phyloP scores from a whole-genome alignment of 2,113 vertebrate genomes.

The Charadrius vociferus region DNA sequence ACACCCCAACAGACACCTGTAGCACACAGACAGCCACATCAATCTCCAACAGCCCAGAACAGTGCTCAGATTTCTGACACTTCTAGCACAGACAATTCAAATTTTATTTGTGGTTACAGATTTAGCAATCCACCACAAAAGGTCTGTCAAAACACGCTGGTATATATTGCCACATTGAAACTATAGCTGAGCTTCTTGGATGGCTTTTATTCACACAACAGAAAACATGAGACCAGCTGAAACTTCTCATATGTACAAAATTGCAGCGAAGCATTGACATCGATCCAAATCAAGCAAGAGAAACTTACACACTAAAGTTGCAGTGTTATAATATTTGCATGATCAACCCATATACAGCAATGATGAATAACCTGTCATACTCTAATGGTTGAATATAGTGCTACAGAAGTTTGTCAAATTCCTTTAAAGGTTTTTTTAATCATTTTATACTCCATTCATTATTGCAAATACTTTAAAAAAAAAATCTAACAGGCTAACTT shows the following conservation, averaged over 20 bases:
- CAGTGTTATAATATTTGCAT: neutral
- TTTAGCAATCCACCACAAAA: neutral
- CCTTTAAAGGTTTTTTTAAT: neutral
- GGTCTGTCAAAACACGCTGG: neutral
- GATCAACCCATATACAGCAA: neutral
- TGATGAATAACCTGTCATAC: neutral
- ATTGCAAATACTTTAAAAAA: neutral
- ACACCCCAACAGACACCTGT: neutral
- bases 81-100: neutral
- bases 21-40: neutral
- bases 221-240: neutral
- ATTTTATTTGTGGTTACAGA: neutral
- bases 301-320: neutral
- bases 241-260: neutral
- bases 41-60: neutral
- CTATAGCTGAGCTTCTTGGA: neutral
- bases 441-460: neutral
- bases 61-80: neutral
- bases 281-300: neutral
- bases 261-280: neutral
- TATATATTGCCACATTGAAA: neutral
- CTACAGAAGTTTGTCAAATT: neutral
- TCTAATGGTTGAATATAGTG: neutral
- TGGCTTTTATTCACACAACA: neutral
- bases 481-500: neutral